Evolutionary conservation across 2,888 invertebrate genomes (phyloP).

Genomic region (Polymixis lichenea): DNA sequence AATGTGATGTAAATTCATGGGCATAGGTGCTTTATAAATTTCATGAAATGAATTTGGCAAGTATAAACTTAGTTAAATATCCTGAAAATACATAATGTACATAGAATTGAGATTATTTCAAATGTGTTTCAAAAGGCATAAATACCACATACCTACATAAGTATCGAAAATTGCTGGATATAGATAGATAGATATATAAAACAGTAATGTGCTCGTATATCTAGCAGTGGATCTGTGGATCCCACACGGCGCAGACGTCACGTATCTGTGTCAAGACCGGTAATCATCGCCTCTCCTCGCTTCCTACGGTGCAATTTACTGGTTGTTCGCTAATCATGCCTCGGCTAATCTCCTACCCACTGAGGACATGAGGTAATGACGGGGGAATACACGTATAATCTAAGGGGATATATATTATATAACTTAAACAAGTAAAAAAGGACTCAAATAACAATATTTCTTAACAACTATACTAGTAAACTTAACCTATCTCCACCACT

Average conservation of each 20-base stretch:
- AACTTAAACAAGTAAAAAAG: too few relatives aligned
- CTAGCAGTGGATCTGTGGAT: constrained; percentile 37
- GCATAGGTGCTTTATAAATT: too few relatives aligned
- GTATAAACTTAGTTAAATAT: too few relatives aligned
- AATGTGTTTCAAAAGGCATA: background rate
- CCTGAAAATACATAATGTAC: too few relatives aligned
- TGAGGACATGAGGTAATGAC: constrained; percentile 40
- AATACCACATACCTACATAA: background rate
- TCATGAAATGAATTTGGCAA: too few relatives aligned
- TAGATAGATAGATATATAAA: background rate
- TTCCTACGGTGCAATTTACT: constrained; percentile 65
- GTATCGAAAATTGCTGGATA: background rate
- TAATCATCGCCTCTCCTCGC: constrained; percentile 67
- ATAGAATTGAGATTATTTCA: too few relatives aligned
- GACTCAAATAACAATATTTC: too few relatives aligned
- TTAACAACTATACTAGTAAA: too few relatives aligned
- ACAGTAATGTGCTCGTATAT: constrained; percentile 11
- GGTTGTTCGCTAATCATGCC: constrained; percentile 50
- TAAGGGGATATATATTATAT: background rate
- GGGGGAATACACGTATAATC: constrained; percentile 12
- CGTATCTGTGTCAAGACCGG: constrained; percentile 72
- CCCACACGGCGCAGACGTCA: constrained; percentile 53
- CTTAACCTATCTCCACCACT: too few relatives aligned
- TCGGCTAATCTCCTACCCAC: constrained; percentile 57
- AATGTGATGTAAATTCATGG: background rate